Evolutionary conservation across 2,797 vertebrate species (phyloP), one percentile per base, ranked within the genome.

Genomic region (Kryptolebias ocellatus): DNA sequence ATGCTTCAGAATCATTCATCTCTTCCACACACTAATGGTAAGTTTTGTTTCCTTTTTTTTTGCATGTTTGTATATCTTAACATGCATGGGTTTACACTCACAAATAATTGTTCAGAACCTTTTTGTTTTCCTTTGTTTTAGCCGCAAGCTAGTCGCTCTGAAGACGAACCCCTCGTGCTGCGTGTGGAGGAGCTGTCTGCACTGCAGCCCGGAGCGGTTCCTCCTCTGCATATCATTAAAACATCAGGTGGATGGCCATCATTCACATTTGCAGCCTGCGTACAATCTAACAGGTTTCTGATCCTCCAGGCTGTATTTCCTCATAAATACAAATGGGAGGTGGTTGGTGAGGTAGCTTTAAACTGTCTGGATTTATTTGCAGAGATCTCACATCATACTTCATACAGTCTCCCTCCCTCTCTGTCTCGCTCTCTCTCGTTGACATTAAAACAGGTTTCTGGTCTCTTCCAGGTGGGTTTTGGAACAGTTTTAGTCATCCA

Each of bases 321-420:
- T 51, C 49, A 51, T 51, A 51, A 51, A 51, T 51, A 51, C 49
- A 51, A 51, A 24, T 24, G 12, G 49, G 49, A 14, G 49, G 18
- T 51, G 20, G 49, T 8, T 51, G 49, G 49, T 24, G 10, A 24
- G 18, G 49, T 24, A 9, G 49, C 49, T 51, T 51, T 24, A 51
- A 24, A 51, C 49, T 12, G 6, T 18, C 46, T 47, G 17, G 15
- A 46, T 16, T 44, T 44, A 44, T 45, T 4, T 15, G 44, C 15
- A 4, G 5, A 17, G 49, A 50, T 50, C 12, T 50, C 14, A 50
- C 18, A 9, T 50, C 47, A 50, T 18, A 46, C 45, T 24, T 24
- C 20, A 24, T 24, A 24, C 20, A 1, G 20, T 24, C 20, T 24
- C 20, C 20, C 20, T 24, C 20, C 9, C 37, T 39, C 8, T 39